Evolutionary conservation across 2,888 invertebrate genomes (phyloP), one percentile per base, ranked within the genome.

Genomic region (Eupithecia subumbrata): DNA sequence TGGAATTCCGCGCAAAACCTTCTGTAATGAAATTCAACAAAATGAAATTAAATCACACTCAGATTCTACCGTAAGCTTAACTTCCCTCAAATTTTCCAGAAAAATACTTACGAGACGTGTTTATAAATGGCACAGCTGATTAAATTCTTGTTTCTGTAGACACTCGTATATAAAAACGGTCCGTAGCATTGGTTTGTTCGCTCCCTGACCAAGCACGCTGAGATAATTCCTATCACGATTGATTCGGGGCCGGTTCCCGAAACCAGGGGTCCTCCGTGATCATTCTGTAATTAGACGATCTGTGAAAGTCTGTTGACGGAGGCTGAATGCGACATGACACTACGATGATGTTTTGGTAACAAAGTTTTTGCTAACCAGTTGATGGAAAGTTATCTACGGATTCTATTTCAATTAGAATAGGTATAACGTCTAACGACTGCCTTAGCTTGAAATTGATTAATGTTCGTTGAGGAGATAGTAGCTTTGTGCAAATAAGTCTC

Each of bases 151-250:
- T 92, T 91, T 70, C 85, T 90, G 22, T 76, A 92, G 43, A 91
- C 87, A 76, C 92, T 91, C 72, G 91, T 92, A 78, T 90, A 91
- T 2, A 91, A 86, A 79, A 89, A 91, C 0, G 92, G 92, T 0
- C 91, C 91, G 72, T 91, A 90, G 82, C 91, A 92, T 71, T 82
- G 84, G 79, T 90, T 91, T 40, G 86, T 89, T 22, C 85, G 82
- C 56, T 91, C 91, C 75, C 87, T 90, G 18, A 91, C 90, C 11
- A 90, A 87, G 67, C 91, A 91, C 0, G 91, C 91, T 0, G 91
- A 91, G 71, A 92, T 91, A 76, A 91, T 87, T 2, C 92, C 92
- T 7, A 91, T 89, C 0, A 89, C 90, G 0, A 91, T 66, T 0
- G 88, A 76, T 16, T 83, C 83, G 0, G 70, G 74, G 0, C 90